These are phyloP conservation scores for Astyanax mexicanus DNA, from an alignment of 2,797 vertebrate genomes.

Conservation along the genomic window DNA sequence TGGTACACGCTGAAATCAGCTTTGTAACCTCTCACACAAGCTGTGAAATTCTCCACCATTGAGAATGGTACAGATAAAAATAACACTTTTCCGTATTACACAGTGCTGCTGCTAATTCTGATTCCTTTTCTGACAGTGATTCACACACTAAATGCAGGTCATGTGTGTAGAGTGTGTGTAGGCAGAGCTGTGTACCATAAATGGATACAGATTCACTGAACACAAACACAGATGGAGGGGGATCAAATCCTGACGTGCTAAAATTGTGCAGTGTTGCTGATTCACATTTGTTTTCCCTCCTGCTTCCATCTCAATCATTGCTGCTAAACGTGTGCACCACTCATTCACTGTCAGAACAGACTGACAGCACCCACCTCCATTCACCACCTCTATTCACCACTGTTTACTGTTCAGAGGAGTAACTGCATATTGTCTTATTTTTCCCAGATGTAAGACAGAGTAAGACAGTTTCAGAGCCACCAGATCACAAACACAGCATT, in stretches of 20 bases:
- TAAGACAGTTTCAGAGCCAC: neutral
- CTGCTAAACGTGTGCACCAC: neutral
- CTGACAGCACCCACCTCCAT: constrained; percentile 25
- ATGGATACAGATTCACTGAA: neutral
- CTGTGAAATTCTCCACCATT: constrained; percentile 1
- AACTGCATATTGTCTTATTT: constrained; percentile 9
- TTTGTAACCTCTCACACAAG: constrained; percentile 11
- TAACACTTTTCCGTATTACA: neutral
- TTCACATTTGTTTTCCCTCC: constrained; percentile 26
- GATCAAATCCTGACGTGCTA: neutral
- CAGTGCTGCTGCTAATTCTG: neutral
- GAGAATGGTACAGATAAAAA: neutral
- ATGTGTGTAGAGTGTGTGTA: constrained; percentile 22
- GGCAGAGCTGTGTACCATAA: constrained; percentile 18
- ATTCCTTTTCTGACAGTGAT: neutral
- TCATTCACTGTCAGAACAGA: constrained; percentile 19
- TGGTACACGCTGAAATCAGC: neutral
- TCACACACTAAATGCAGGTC: neutral
- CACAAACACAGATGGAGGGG: constrained; percentile 8
- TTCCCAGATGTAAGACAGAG: neutral
- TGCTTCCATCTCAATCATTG: neutral
- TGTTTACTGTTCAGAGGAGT: constrained; percentile 30
- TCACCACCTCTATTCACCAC: constrained; percentile 25
- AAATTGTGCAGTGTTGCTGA: constrained; percentile 25
- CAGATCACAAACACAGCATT: neutral